These are phyloP conservation scores for Poeciliopsis prolifica DNA, from an alignment of 2,113 vertebrate genomes.

Conservation along the genomic window DNA sequence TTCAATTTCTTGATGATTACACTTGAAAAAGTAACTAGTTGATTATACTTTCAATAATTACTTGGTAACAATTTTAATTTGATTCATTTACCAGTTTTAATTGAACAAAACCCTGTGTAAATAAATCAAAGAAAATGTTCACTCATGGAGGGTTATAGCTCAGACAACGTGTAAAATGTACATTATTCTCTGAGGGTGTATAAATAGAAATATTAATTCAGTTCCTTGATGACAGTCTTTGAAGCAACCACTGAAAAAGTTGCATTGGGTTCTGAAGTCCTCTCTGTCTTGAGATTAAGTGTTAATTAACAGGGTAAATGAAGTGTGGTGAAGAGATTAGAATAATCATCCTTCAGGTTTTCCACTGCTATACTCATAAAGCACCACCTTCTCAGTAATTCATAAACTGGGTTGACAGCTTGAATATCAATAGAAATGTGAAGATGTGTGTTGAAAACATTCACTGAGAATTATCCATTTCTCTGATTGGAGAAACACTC, in stretches of 20 bases:
- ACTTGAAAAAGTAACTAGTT: not conserved
- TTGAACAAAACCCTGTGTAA: not conserved
- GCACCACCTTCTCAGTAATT: not conserved
- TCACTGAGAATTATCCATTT: not conserved
- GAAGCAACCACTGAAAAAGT: conserved; percentile 21
- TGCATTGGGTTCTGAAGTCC: conserved; percentile 7
- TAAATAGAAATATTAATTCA: not conserved
- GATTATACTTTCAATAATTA: not conserved
- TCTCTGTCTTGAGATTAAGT: conserved; percentile 39
- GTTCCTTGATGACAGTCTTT: conserved; percentile 10
- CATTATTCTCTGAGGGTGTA: not conserved
- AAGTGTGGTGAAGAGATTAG: conserved; percentile 43
- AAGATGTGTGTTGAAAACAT: not conserved
- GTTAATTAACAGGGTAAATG: conserved; percentile 55
- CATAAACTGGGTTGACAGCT: not conserved
- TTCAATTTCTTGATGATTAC: not conserved
- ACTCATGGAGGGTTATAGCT: not conserved
- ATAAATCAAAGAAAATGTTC: not conserved
- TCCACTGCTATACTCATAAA: conserved; percentile 12
- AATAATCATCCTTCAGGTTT: conserved; percentile 28
- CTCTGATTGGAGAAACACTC: not conserved
- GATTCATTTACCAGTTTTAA: not conserved
- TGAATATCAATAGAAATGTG: not conserved
- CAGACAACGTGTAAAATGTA: not conserved
- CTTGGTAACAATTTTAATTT: not conserved